Base-by-base conservation (phyloP, 2,888 invertebrate species). In the Hofmannophila pseudospretella region DNA sequence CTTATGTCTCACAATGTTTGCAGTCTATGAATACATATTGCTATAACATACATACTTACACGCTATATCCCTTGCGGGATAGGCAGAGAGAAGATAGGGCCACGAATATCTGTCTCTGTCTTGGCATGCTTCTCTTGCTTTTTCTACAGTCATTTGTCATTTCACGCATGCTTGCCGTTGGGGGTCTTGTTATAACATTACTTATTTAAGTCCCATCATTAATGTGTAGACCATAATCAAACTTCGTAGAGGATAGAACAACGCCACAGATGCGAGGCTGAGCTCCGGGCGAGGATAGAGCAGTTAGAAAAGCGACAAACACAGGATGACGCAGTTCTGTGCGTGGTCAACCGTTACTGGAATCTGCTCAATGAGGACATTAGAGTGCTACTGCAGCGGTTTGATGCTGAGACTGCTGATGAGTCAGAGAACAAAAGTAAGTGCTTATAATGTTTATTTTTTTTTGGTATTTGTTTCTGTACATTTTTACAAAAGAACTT, bases 361-460 rank as follows among this genome's bases (percentile, higher is more conserved):
- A 97, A 97, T 82, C 93, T 96, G 75, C 88, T 99, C 16, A 99
- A 99, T 85, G 99, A 99, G 84, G 98, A 99, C 72, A 96, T 98
- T 51, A 89, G 98, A 49, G 94, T 99, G 8, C 79, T 99, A 38
- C 77, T 99, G 48, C 98, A 98, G 71, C 89, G 98, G 48, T 98
- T 99, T 86, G 98, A 99, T 89, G 96, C 97, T 0, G 98, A 98
- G 80, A 97, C 97, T 7, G 96, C 97, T 3, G 97, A 98, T 84
- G 98, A 98, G 73, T 93, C 94, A 0, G 98, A 98, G 78, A 97
- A 95, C 66, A 95, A 95, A 88, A 97, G 96, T 96, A 88, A 81
- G 74, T 26, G 2, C 10, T 10, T n/a, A n/a, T n/a, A n/a, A n/a
- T n/a, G n/a, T n/a, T n/a, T n/a, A 11, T 7, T 28, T 12, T 28